Base-by-base conservation (phyloP, 2,888 invertebrate genomes). In the Junonia oenone region DNA sequence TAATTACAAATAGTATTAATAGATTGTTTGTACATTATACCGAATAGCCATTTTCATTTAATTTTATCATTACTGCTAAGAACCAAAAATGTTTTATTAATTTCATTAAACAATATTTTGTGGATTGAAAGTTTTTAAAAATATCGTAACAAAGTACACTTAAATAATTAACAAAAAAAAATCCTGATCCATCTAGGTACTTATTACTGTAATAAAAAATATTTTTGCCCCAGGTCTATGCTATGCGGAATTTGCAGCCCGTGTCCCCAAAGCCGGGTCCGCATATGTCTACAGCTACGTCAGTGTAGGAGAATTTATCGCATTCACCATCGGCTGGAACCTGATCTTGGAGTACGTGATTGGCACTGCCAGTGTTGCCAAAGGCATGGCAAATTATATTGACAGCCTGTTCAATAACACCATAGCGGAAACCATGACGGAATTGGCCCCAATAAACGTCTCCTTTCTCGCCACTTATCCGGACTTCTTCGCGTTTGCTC, bases 251-350 rank as follows among this genome's bases (percentile, higher is more conserved):
- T 97, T 97, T 74, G 97, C 96, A 0, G 94, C 96, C 0, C 90
- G 96, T 53, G 96, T 97, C 0, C 97, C 97, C 0, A 95, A 94
- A 74, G 97, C 97, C 0, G 97, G 98, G 0, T 97, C 97, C 0
- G 98, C 98, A 0, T 98, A 98, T 76, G 93, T 97, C 0, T 98
- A 98, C 89, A 97, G 96, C 73, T 97, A 97, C 76, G 96, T 98
- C 6, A 96, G 96, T 56, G 94, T 98, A 4, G 98, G 98, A 0
- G 98, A 98, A 87, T 94, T 98, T 73, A 92, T 95, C 43, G 98
- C 97, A 0, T 98, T 98, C 81, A 91, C 96, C 35, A 97, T 98
- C 70, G 98, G 98, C 19, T 98, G 98, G 98, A 98, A 97, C 83
- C 92, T 98, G 46, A 95, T 98, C 65, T 79, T 98, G 72, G 97